Percentiles rank a stretch among this genome's conserved stretches.
Conservation (phyloP, 1,140 invertebrate genomes). For the Andricus grossulariae region DNA sequence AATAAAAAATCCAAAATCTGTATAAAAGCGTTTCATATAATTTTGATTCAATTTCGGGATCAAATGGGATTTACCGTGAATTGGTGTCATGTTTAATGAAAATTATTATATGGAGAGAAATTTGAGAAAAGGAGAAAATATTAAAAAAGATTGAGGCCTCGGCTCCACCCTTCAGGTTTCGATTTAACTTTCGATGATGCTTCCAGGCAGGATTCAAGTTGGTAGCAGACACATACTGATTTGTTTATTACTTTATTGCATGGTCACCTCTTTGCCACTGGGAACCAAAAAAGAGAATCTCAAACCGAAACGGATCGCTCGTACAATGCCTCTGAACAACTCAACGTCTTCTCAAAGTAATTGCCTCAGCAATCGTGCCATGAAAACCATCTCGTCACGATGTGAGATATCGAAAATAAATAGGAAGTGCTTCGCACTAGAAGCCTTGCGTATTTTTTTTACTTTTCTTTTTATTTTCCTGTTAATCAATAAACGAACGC, state of each 20-base stretch:
- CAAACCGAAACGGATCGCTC: slow-evolving; percentile 19
- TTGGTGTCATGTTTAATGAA: neutral
- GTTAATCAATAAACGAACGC: too few relatives aligned
- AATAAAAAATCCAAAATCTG: too few relatives aligned
- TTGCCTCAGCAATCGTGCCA: neutral
- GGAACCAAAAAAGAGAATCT: slow-evolving; percentile 2
- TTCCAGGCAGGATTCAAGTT: neutral
- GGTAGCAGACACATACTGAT: neutral
- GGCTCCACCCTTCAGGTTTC: slow-evolving; percentile 2
- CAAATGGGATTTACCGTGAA: too few relatives aligned
- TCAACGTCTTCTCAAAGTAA: neutral
- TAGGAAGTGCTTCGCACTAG: neutral
- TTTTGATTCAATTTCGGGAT: too few relatives aligned
- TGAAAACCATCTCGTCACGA: neutral
- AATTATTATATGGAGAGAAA: neutral
- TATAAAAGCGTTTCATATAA: too few relatives aligned
- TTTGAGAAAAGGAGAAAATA: neutral
- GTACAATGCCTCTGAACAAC: neutral
- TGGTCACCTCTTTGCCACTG: neutral
- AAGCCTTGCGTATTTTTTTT: slow-evolving; percentile 2
- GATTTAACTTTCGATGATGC: neutral
- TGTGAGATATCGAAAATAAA: slow-evolving; percentile 11
- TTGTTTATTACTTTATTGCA: slow-evolving; percentile 7
- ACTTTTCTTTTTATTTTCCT: neutral
- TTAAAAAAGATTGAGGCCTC: neutral